Conservation (phyloP, 2,113 vertebrate species). For the Etia nguti region DNA sequence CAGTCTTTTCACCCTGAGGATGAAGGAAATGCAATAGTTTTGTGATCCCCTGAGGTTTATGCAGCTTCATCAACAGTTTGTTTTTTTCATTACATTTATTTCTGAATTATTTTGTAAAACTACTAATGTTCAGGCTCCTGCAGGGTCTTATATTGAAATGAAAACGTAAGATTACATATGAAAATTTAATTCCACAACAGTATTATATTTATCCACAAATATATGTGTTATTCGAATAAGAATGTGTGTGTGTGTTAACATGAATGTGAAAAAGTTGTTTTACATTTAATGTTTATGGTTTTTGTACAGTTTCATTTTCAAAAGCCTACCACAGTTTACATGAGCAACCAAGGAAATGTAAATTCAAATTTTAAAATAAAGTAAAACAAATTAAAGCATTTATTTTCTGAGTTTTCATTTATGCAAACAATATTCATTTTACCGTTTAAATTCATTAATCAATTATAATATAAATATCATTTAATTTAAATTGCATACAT, state of each 20-base stretch:
- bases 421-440: neutral
- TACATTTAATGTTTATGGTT: neutral
- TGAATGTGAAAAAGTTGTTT: neutral
- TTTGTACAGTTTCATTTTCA: neutral
- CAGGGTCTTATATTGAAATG: neutral
- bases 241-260: neutral
- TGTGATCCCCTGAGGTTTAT: neutral
- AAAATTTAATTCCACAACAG: neutral
- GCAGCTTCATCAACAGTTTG: neutral
- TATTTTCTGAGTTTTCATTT: neutral
- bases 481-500: neutral
- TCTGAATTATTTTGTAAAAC: neutral
- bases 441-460: neutral
- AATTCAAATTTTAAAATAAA: neutral
- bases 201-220: neutral
- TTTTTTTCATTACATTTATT: neutral
- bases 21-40: neutral
- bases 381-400: neutral
- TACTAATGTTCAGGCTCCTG: neutral
- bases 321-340: neutral
- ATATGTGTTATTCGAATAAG: neutral
- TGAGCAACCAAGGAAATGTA: neutral
- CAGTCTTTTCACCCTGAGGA: neutral
- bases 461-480: neutral
- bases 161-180: neutral